These are phyloP conservation scores for Pangasius sanitwongsei DNA, from an alignment of 2,797 vertebrate species.

Conservation along the genomic window DNA sequence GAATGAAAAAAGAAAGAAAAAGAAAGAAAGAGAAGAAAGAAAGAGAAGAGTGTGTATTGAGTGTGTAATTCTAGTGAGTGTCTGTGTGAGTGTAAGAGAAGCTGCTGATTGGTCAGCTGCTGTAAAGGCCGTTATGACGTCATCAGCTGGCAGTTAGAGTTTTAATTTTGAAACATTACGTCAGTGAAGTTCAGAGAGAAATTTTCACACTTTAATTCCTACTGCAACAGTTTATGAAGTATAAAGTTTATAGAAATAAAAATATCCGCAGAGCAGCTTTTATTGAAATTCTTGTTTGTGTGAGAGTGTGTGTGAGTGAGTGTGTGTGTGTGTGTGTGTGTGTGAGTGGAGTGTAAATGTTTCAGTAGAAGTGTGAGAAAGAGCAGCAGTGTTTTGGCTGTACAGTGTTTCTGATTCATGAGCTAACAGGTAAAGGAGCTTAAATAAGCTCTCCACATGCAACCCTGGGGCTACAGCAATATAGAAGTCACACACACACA, in stretches of 20 bases:
- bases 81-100: neutral
- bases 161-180: neutral
- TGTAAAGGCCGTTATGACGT: neutral
- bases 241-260: neutral
- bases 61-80: neutral
- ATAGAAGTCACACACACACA: neutral
- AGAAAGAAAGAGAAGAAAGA: no score
- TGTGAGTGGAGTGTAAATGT: neutral
- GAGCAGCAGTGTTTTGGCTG: neutral
- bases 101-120: neutral
- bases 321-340: neutral
- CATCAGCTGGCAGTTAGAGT: neutral
- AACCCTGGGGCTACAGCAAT: neutral
- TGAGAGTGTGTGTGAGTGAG: neutral
- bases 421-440: slow-evolving; percentile 12
- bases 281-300: neutral
- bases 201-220: neutral
- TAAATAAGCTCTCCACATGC: neutral
- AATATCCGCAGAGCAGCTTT: neutral
- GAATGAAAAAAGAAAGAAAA: neutral
- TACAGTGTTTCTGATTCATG: slow-evolving; percentile 1
- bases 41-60: neutral
- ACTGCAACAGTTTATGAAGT: neutral
- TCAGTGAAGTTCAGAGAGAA: neutral
- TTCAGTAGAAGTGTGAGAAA: slow-evolving; percentile 9